phyloP scores from a whole-genome alignment of 2,888 invertebrate species.

The Sphaerophoria rueppellii region DNA sequence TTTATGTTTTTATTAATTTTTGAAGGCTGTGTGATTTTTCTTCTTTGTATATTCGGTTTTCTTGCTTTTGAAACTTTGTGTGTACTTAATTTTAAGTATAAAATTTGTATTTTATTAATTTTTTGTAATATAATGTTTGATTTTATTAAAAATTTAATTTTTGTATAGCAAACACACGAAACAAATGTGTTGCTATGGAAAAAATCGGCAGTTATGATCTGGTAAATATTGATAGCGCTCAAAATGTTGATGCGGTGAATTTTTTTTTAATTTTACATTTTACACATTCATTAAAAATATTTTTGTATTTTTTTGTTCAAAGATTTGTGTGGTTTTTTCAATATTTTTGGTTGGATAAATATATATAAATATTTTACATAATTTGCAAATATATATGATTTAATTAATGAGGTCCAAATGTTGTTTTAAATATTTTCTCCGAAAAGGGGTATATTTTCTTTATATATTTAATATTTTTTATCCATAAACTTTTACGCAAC shows the following conservation, averaged over 20 bases:
- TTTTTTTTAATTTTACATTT: conserved; percentile 20
- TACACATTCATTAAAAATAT: conserved; percentile 63
- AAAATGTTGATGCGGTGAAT: conserved; percentile 57
- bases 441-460: conserved; percentile 52
- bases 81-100: conserved; percentile 65
- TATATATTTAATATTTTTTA: conserved; percentile 9
- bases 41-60: conserved; percentile 61
- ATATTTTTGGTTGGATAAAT: conserved; percentile 60
- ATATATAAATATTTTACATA: conserved; percentile 66
- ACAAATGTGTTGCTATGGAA: conserved; percentile 53
- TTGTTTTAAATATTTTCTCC: conserved; percentile 63
- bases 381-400: conserved; percentile 66
- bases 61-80: conserved; percentile 58
- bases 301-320: conserved; percentile 35
- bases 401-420: conserved; percentile 74
- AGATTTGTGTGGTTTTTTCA: conserved; percentile 31
- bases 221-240: conserved; percentile 70
- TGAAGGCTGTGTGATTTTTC: conserved; percentile 65
- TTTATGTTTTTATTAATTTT: conserved; percentile 30
- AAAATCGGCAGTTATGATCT: conserved; percentile 72
- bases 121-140: conserved; percentile 30
- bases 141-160: conserved; percentile 16
- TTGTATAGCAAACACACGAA: conserved; percentile 46
- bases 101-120: conserved; percentile 65
- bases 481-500: conserved; percentile 52